Evolutionary conservation across 37 sponge, comb jelly and placozoan species (phyloP).

Genomic region (Haliclona indistincta): DNA sequence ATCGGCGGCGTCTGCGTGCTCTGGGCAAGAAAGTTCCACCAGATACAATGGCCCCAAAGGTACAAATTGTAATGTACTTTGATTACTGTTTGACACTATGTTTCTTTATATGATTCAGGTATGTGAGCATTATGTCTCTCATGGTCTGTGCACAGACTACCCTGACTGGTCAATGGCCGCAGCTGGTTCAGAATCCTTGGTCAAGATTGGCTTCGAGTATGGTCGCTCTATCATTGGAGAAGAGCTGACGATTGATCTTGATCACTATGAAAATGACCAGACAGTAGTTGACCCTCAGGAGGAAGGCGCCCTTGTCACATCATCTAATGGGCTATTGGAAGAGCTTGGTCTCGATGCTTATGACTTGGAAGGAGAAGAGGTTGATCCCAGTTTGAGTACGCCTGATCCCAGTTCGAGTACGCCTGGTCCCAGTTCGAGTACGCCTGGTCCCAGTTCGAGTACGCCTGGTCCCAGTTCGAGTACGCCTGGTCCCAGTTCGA

Average conservation of each 20-base stretch:
- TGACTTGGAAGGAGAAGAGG: constrained; percentile 16
- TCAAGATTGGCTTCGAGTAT: constrained; percentile 53
- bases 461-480: no score
- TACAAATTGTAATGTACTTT: not conserved
- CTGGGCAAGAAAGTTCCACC: constrained; percentile 53
- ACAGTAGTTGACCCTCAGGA: constrained; percentile 17
- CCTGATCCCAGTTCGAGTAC: no score
- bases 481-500: no score
- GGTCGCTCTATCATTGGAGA: constrained; percentile 46
- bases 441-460: no score
- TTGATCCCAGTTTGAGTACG: no score
- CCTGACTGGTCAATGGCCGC: constrained; percentile 53
- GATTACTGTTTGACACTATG: not conserved
- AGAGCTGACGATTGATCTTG: constrained; percentile 16
- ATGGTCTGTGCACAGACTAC: constrained; percentile 41
- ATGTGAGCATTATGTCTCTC: constrained; percentile 39
- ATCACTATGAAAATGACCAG: constrained; percentile 9
- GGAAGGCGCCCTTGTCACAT: no score
- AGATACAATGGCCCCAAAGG: constrained; percentile 40
- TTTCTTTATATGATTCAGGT: constrained; percentile 6
- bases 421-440: no score
- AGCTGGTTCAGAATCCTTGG: constrained; percentile 7
- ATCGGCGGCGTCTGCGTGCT: constrained; percentile 52
- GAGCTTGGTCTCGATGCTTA: constrained; percentile 10
- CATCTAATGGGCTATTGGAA: constrained; percentile 1